These are phyloP conservation scores for Halictus quadricinctus DNA, from an alignment of 2,888 invertebrate genomes.

Conservation along the genomic window DNA sequence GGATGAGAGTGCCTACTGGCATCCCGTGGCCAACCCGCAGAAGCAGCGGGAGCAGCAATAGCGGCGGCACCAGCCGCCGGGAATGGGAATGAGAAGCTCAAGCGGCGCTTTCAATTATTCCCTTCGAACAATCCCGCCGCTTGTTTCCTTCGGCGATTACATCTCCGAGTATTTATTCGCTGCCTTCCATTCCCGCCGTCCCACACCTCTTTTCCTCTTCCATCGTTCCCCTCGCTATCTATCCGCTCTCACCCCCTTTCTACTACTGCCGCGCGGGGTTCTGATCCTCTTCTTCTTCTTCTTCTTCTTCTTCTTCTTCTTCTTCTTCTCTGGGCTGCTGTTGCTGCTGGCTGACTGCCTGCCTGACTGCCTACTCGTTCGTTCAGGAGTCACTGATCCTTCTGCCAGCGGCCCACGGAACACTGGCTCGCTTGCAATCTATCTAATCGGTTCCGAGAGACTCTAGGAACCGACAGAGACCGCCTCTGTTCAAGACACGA, in stretches of 20 bases:
- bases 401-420: slow-evolving; percentile 46
- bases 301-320: slow-evolving; percentile 27
- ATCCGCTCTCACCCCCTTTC: slow-evolving; percentile 59
- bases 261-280: slow-evolving; percentile 26
- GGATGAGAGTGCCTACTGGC: slow-evolving; percentile 53
- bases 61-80: slow-evolving; percentile 68
- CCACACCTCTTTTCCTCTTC: slow-evolving; percentile 64
- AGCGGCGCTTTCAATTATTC: slow-evolving; percentile 83
- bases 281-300: slow-evolving; percentile 17
- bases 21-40: slow-evolving; percentile 46
- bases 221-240: slow-evolving; percentile 56
- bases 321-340: slow-evolving; percentile 25
- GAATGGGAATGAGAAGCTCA: slow-evolving; percentile 81
- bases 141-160: slow-evolving; percentile 82
- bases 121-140: slow-evolving; percentile 81
- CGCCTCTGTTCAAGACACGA: slow-evolving; percentile 20
- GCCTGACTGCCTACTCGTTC: slow-evolving; percentile 27
- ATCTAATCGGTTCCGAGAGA: slow-evolving; percentile 53
- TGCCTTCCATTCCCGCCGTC: slow-evolving; percentile 65
- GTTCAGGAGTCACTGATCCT: slow-evolving; percentile 57
- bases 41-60: slow-evolving; percentile 63
- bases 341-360: slow-evolving; percentile 27
- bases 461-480: slow-evolving; percentile 26
- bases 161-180: slow-evolving; percentile 82
- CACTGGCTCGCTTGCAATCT: slow-evolving; percentile 45